Evolutionary conservation across 2,888 invertebrate species (phyloP).

Genomic region (Stegana nigrithorax): DNA sequence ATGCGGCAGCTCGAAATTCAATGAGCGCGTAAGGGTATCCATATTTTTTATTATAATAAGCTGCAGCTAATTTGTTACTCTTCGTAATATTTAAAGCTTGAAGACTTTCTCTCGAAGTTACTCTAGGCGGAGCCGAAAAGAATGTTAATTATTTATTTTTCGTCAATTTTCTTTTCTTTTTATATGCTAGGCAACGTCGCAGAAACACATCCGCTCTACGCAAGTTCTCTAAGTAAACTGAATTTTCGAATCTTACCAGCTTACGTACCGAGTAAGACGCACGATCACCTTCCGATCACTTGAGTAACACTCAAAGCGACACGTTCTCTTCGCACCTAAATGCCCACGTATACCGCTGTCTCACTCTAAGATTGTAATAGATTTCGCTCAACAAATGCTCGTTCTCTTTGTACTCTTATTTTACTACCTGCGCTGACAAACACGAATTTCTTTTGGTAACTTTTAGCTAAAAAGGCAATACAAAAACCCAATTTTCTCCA

Average conservation of each 20-base stretch:
- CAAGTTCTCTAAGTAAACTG: conserved; percentile 55
- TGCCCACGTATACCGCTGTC: conserved; percentile 30
- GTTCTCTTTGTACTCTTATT: not conserved
- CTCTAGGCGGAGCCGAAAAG: conserved; percentile 1
- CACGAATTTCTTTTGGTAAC: not conserved
- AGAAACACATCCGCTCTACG: conserved; percentile 36
- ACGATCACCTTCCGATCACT: not conserved
- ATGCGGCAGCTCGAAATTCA: conserved; percentile 63
- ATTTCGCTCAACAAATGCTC: not conserved
- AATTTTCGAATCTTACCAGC: conserved; percentile 31
- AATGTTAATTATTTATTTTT: conserved; percentile 20
- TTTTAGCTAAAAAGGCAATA: conserved; percentile 18
- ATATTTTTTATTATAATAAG: conserved; percentile 37
- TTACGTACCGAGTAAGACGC: conserved; percentile 30
- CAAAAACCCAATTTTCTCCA: conserved; percentile 29
- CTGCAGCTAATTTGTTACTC: not conserved
- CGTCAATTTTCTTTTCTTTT: conserved; percentile 23
- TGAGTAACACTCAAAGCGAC: not conserved
- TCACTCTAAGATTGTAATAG: conserved; percentile 21
- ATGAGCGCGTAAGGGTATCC: conserved; percentile 61
- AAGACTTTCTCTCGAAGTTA: conserved; percentile 8
- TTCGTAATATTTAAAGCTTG: not conserved
- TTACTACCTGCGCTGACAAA: not conserved
- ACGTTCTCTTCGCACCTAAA: not conserved
- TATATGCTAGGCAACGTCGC: conserved; percentile 26